phyloP scores from a whole-genome alignment of 2,888 invertebrate species.

The Acholoe squamosa region DNA sequence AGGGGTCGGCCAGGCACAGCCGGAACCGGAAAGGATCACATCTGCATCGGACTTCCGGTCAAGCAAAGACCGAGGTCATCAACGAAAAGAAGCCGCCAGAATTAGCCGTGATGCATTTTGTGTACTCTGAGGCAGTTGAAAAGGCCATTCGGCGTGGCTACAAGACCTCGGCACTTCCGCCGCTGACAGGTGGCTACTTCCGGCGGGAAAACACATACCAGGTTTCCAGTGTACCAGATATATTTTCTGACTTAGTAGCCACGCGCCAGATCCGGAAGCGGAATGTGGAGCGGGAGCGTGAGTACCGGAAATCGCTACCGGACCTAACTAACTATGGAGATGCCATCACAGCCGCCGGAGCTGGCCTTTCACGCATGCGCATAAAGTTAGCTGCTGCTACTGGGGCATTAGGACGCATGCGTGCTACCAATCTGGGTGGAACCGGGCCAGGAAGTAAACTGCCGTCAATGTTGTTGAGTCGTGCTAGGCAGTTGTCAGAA shows the following conservation, averaged over 20 bases:
- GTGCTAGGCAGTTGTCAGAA: neutral
- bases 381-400: neutral
- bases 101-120: constrained; percentile 23
- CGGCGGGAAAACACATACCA: constrained; percentile 43
- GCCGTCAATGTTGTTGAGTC: neutral
- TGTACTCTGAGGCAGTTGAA: constrained; percentile 42
- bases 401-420: neutral
- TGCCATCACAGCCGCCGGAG: neutral
- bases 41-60: neutral
- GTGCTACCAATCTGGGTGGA: neutral
- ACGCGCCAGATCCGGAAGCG: neutral
- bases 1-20: constrained; percentile 1
- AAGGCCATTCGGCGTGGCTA: constrained; percentile 53
- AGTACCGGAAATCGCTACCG: constrained; percentile 44
- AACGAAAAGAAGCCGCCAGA: neutral
- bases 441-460: neutral
- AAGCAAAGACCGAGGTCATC: neutral
- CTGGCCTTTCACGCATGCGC: neutral
- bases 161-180: constrained; percentile 56
- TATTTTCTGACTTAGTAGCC: neutral
- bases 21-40: neutral
- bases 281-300: constrained; percentile 21
- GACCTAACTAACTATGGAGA: neutral
- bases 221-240: constrained; percentile 11
- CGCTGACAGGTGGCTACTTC: neutral